Percentiles rank a stretch among this genome's conserved stretches.
phyloP scores from a whole-genome alignment of 2,797 vertebrate species.

The Enteromius radiatus region DNA sequence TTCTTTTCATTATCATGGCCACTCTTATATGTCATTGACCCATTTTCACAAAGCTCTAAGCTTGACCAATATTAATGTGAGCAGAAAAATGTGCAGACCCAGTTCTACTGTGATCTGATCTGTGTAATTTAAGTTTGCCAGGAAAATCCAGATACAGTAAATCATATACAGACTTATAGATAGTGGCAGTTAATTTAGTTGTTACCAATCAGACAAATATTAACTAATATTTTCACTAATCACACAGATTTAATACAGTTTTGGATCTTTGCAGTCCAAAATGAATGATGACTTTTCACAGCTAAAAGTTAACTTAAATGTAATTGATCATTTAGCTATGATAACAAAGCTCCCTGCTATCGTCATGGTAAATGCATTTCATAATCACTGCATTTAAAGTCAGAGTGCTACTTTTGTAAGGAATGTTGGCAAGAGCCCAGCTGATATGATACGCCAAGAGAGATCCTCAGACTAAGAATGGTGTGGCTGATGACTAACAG shows the following conservation, averaged over 20 bases:
- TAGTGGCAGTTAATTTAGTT: background rate
- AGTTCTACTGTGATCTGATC: background rate
- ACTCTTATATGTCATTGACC: background rate
- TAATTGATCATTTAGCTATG: background rate
- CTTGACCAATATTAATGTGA: background rate
- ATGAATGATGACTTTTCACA: background rate
- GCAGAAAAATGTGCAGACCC: background rate
- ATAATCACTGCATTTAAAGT: background rate
- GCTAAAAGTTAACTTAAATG: background rate
- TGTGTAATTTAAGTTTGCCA: background rate
- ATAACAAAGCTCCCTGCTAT: background rate
- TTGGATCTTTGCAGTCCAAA: background rate
- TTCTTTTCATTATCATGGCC: background rate
- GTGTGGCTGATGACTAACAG: conserved; percentile 41
- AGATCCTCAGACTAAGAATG: conserved; percentile 40
- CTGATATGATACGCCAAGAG: conserved; percentile 26
- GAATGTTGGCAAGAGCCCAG: conserved; percentile 29
- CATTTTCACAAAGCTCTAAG: background rate
- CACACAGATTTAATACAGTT: background rate
- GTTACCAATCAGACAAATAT: background rate
- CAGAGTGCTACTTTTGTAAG: conserved; percentile 8
- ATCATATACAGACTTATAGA: background rate
- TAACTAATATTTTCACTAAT: background rate
- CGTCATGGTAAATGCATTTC: background rate
- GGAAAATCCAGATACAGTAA: background rate